Conservation (phyloP, 2,888 invertebrate genomes). For the Ceriagrion tenellum region DNA sequence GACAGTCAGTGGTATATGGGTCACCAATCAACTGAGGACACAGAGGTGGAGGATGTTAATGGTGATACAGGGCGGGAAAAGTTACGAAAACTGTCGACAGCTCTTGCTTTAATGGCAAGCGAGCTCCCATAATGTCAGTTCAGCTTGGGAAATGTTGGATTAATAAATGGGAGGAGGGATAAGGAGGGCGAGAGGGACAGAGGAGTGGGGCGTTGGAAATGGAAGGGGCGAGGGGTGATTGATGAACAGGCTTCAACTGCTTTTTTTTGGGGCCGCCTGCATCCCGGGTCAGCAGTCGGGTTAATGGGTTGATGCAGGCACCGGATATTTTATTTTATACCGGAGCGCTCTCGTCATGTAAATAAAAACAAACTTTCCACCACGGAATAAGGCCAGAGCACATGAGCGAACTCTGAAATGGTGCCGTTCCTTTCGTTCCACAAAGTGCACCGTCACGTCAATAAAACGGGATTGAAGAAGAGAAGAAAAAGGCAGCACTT, state of each 20-base stretch:
- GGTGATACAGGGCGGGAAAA: not conserved
- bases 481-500: too few relatives aligned
- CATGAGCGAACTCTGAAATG: too few relatives aligned
- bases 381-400: not conserved
- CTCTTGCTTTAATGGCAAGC: too few relatives aligned
- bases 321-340: too few relatives aligned
- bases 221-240: not conserved
- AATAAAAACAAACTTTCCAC: not conserved
- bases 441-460: too few relatives aligned
- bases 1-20: too few relatives aligned
- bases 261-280: not conserved
- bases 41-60: not conserved
- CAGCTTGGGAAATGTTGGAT: not conserved
- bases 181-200: not conserved
- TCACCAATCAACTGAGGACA: not conserved
- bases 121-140: too few relatives aligned
- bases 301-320: slow-evolving; percentile 4
- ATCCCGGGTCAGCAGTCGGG: not conserved
- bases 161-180: not conserved
- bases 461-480: too few relatives aligned
- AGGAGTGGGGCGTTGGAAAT: not conserved
- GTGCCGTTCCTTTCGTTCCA: too few relatives aligned
- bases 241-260: not conserved
- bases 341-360: not conserved
- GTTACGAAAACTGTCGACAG: not conserved